phyloP scores from a whole-genome alignment of 2,113 vertebrate genomes.

The Ammospiza nelsoni region DNA sequence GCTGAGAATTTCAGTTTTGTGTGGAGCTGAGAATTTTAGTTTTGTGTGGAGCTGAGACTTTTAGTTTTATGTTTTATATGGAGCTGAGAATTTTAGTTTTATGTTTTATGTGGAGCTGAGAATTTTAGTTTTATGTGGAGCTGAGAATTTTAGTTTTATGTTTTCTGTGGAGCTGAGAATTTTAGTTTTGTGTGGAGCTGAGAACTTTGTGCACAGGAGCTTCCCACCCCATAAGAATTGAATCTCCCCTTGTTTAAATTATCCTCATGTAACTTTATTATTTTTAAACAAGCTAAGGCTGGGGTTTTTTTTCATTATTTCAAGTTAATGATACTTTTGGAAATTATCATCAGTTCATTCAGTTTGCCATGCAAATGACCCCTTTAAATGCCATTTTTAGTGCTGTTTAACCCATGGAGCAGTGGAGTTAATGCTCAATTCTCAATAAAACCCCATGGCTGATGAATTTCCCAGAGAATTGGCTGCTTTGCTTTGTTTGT shows the following conservation, averaged over 20 bases:
- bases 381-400: not conserved
- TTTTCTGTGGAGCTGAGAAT: no score
- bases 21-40: no score
- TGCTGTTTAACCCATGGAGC: rapidly evolving
- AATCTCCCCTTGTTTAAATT: not conserved
- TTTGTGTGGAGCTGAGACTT: no score
- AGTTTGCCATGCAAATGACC: not conserved
- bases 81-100: no score
- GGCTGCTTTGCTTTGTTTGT: not conserved
- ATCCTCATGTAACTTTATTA: rapidly evolving
- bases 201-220: not conserved
- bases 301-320: not conserved
- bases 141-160: no score
- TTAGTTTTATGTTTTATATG: no score
- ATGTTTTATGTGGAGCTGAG: no score
- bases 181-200: no score
- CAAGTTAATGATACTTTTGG: rapidly evolving
- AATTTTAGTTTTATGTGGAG: no score
- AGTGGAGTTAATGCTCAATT: rapidly evolving
- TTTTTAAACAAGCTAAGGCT: not conserved
- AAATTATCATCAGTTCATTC: rapidly evolving
- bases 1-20: no score
- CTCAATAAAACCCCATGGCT: not conserved
- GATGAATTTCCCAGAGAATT: not conserved
- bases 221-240: not conserved